phyloP scores from a whole-genome alignment of 1,140 invertebrate genomes.

The Scaptomyza pallida region DNA sequence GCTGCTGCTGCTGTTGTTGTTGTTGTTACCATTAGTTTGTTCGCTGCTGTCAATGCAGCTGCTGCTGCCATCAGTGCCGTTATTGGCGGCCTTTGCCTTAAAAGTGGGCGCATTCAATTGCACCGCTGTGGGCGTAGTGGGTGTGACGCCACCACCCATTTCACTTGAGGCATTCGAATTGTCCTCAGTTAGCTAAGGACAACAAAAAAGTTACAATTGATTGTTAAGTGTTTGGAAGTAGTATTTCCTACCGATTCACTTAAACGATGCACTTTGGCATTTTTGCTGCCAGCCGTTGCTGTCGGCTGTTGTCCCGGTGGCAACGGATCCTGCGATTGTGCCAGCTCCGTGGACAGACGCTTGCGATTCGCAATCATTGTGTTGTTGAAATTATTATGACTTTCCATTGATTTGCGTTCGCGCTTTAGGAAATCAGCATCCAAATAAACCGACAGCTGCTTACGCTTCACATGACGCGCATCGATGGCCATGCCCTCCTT shows the following conservation, averaged over 20 bases:
- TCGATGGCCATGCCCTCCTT: constrained; percentile 97
- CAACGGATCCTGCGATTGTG: constrained; percentile 61
- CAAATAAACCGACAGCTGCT: constrained; percentile 90
- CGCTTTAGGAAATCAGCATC: constrained; percentile 88
- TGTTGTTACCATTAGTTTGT: constrained; percentile 56
- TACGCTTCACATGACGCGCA: constrained; percentile 89
- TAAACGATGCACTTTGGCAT: constrained; percentile 63
- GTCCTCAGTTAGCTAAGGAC: constrained; percentile 65
- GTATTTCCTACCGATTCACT: constrained; percentile 83
- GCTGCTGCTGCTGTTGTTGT: constrained; percentile 50
- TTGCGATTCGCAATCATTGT: constrained; percentile 75
- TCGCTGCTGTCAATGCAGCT: constrained; percentile 19
- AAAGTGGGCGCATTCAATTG: constrained; percentile 75
- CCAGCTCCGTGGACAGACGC: constrained; percentile 74
- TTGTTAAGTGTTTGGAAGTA: too few relatives aligned
- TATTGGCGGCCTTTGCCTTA: constrained; percentile 51
- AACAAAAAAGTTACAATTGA: too few relatives aligned
- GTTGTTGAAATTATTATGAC: constrained; percentile 77
- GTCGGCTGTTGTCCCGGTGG: constrained; percentile 32
- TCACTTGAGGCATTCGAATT: constrained; percentile 81
- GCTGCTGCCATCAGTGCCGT: constrained; percentile 46
- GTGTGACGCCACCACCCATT: constrained; percentile 54
- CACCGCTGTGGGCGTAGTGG: constrained; percentile 71
- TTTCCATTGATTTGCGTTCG: constrained; percentile 87
- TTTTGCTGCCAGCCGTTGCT: constrained; percentile 32